These are phyloP conservation scores for Caenorhabditis sulstoni DNA, from an alignment of 2,888 invertebrate genomes.

Conservation along the genomic window DNA sequence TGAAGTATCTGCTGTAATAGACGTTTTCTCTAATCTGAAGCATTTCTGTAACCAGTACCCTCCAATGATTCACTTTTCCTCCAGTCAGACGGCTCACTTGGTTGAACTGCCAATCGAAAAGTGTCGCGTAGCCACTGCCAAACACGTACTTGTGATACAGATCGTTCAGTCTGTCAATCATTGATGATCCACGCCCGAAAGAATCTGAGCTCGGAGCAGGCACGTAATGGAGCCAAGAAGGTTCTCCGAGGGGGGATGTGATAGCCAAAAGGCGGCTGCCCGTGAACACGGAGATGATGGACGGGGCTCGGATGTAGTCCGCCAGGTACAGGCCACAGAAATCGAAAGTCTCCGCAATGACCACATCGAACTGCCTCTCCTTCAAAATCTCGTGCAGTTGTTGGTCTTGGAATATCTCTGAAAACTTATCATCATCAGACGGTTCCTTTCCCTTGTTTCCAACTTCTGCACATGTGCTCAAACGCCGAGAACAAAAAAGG, in stretches of 20 bases:
- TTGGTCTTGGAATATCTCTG: constrained; percentile 36
- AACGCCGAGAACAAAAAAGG: constrained; percentile 21
- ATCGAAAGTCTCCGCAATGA: constrained; percentile 54
- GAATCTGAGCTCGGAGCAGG: constrained; percentile 20
- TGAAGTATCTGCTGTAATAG: constrained; percentile 32
- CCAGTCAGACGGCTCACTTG: constrained; percentile 22
- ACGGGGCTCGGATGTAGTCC: constrained; percentile 27
- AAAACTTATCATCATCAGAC: not conserved
- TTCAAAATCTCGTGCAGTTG: constrained; percentile 35
- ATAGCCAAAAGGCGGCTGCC: constrained; percentile 30
- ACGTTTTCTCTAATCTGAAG: not conserved
- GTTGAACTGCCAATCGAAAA: constrained; percentile 39
- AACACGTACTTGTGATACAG: constrained; percentile 31
- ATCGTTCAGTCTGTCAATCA: constrained; percentile 37
- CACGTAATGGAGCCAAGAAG: constrained; percentile 36
- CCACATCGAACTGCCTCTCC: constrained; percentile 47
- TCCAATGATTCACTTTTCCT: constrained; percentile 45
- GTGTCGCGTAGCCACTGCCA: constrained; percentile 21
- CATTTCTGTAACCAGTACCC: not conserved
- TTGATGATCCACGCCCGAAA: constrained; percentile 17
- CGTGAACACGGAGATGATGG: constrained; percentile 47
- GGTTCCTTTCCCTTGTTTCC: not conserved
- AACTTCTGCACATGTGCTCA: constrained; percentile 52
- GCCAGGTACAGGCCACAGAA: constrained; percentile 55
- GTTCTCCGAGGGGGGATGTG: constrained; percentile 25